Evolutionary conservation across 2,113 vertebrate genomes (phyloP).

Genomic region (Nipponia nippon): DNA sequence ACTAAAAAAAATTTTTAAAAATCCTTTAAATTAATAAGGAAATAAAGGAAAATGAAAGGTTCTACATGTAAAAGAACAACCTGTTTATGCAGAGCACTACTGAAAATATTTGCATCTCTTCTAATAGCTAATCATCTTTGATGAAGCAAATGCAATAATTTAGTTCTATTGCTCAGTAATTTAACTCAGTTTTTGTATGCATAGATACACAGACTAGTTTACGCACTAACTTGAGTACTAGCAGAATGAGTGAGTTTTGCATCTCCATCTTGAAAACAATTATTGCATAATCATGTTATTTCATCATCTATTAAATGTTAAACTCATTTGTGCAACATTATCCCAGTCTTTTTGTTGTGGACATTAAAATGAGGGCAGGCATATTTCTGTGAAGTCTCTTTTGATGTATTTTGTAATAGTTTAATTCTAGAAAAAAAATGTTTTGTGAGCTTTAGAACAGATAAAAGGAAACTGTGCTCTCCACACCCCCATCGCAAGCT

Average conservation of each 20-base stretch:
- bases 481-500: background rate
- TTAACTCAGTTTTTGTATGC: background rate
- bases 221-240: background rate
- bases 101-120: background rate
- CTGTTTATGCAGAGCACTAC: background rate
- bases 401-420: conserved; percentile 51
- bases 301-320: conserved; percentile 8
- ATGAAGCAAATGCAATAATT: background rate
- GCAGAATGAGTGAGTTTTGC: background rate
- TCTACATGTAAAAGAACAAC: background rate
- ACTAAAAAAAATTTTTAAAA: background rate
- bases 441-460: background rate
- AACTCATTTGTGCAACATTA: conserved; percentile 18
- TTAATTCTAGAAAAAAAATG: background rate
- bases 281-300: conserved; percentile 1
- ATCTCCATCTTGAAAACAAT: background rate
- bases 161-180: background rate
- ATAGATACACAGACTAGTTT: background rate
- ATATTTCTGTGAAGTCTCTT: conserved; percentile 10
- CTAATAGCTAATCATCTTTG: background rate
- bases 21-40: background rate
- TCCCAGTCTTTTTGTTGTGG: background rate
- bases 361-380: background rate
- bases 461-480: background rate
- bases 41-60: background rate